A percentile compares a stretch with the other conserved stretches of the same genome.
Conservation (phyloP, 2,888 invertebrate genomes). For the Melanotus villosus region DNA sequence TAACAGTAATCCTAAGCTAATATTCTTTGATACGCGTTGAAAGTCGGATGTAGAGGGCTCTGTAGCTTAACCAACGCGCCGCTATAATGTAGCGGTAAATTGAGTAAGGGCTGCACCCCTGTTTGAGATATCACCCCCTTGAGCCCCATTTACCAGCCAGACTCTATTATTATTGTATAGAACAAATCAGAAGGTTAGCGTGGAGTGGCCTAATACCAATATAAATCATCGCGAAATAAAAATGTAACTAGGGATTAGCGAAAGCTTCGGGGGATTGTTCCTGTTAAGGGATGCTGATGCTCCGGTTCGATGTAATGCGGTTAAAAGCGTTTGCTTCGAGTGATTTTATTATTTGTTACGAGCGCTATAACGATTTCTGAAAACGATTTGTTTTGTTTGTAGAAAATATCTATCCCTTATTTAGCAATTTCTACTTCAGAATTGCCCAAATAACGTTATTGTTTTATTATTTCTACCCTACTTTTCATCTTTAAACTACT, state of each 20-base stretch:
- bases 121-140: constrained; percentile 68
- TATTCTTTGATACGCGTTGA: constrained; percentile 63
- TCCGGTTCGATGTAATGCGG: constrained; percentile 49
- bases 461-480: too few relatives aligned
- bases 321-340: constrained; percentile 37
- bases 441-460: too few relatives aligned
- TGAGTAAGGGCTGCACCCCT: constrained; percentile 63
- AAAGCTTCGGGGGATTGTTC: constrained; percentile 50
- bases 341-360: too few relatives aligned
- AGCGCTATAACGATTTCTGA: too few relatives aligned
- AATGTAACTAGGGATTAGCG: constrained; percentile 62
- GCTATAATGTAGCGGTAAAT: constrained; percentile 70
- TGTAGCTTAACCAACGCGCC: constrained; percentile 64
- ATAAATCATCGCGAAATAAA: constrained; percentile 69
- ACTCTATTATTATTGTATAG: constrained; percentile 70
- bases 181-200: constrained; percentile 69
- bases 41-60: constrained; percentile 52
- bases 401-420: too few relatives aligned
- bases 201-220: constrained; percentile 68
- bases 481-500: too few relatives aligned
- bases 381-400: too few relatives aligned
- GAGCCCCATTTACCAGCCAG: constrained; percentile 68
- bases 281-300: constrained; percentile 48
- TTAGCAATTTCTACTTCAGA: too few relatives aligned
- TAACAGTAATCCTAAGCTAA: constrained; percentile 64